Evolutionary conservation across 2,797 vertebrate genomes (phyloP), one percentile per base, ranked within the genome.

Genomic region (Meriones psammophilus): DNA sequence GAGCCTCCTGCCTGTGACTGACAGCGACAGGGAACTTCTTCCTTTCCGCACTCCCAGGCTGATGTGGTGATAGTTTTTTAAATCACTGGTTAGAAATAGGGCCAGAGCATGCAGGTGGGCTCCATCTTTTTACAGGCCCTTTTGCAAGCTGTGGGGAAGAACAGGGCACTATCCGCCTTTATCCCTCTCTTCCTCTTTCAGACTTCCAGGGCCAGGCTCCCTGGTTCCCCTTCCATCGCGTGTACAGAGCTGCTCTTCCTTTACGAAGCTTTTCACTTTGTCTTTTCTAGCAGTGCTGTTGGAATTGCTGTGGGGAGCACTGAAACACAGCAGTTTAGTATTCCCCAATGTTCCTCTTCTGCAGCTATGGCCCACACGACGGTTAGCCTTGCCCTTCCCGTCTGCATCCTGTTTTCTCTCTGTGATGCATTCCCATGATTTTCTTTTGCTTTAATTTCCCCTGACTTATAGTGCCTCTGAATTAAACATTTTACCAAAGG

Each of bases 401-500:
- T 88, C 36, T 81, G 83, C 58, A 91, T 64, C 54, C 26, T 54
- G 22, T 91, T 88, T 95, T 83, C 78, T 89, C 74, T 66, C 0
- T 92, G 86, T 24, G 56, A 4, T 74, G 50, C 30, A 62, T 92
- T 94, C 50, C 36, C 54, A 56, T 14, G 68, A 66, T 54, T 62
- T 62, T 69, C 18, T 69, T 86, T 66, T 94, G 50, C 71, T 74
- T 94, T 81, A 85, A 91, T 94, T 71, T 96, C 46, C 83, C 30
- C 58, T 56, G 87, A 95, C 30, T 91, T 94, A 83, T 2, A 78
- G 78, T 91, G 56, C 39, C 36, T 91, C 74, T 77, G 78, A 93
- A 92, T 95, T 91, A 97, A 95, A 89, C 66, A 85, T 95, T 95
- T 96, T 89, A 58, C 68, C 62, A 54, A 83, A 87, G 83, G 76